A percentile compares a stretch with the other conserved stretches of the same genome.
Evolutionary conservation across 2,888 invertebrate genomes (phyloP).

Genomic region (Cabera pusaria): DNA sequence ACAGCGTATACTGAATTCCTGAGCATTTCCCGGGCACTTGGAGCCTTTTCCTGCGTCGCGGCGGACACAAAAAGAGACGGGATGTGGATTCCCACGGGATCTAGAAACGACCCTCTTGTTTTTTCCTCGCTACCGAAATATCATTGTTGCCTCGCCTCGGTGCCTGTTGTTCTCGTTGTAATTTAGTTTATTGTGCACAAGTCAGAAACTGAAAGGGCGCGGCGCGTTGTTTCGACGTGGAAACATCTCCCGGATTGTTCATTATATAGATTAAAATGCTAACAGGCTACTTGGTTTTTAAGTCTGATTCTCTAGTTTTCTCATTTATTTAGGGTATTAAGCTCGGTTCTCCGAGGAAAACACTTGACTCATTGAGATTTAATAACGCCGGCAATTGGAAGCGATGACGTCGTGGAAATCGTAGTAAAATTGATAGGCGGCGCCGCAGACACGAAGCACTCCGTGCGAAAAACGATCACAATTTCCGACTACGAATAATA

Average conservation of each 20-base stretch:
- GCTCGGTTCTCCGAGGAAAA: slow-evolving; percentile 15
- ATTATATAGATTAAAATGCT: slow-evolving; percentile 36
- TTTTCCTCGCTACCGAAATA: slow-evolving; percentile 72
- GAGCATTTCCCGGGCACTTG: slow-evolving; percentile 41
- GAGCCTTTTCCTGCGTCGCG: slow-evolving; percentile 52
- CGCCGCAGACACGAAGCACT: slow-evolving; percentile 24
- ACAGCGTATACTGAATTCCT: slow-evolving; percentile 51
- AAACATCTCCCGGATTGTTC: slow-evolving; percentile 49
- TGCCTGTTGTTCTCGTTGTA: slow-evolving; percentile 61
- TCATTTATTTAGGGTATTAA: slow-evolving; percentile 16
- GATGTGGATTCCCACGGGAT: slow-evolving; percentile 70
- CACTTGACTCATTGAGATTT: slow-evolving; percentile 35
- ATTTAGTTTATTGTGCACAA: slow-evolving; percentile 72
- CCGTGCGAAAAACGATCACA: slow-evolving; percentile 22
- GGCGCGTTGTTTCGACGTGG: slow-evolving; percentile 50
- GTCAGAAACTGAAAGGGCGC: slow-evolving; percentile 54
- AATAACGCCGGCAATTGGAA: slow-evolving; percentile 41
- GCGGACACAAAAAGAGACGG: slow-evolving; percentile 57
- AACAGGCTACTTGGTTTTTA: slow-evolving; percentile 18
- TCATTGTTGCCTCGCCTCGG: slow-evolving; percentile 61
- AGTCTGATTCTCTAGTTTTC: slow-evolving; percentile 15
- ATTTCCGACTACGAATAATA: slow-evolving; percentile 35
- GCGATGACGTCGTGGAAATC: slow-evolving; percentile 44
- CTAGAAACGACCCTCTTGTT: slow-evolving; percentile 70
- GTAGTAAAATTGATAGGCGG: slow-evolving; percentile 27